Evolutionary conservation across 2,888 invertebrate genomes (phyloP), one percentile per base, ranked within the genome.

Genomic region (Parnassius apollo): DNA sequence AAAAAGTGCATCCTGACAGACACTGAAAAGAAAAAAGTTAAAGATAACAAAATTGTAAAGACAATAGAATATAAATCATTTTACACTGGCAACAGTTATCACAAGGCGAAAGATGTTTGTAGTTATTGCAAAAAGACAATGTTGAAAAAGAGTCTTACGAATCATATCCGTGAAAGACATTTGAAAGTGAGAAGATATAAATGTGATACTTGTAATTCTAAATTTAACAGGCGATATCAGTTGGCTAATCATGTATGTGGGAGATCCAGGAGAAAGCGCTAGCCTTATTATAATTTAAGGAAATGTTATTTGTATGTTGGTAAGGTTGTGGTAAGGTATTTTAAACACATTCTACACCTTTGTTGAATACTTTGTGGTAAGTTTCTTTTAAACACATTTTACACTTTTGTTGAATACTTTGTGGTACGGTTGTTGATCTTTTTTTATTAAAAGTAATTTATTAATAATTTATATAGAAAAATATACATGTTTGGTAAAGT

Each of bases 121-220:
- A 18, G 18, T 2, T 61, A 61, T 25, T 56, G 61, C 44, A 46
- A 46, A 2, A 61, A 56, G 25, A 13, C 50, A 13, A 61, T 61
- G 61, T 46, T 60, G 48, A 57, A 45, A 18, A 57, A 51, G 35
- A 60, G 54, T 42, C 54, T 60, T 13, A 10, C 42, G 10, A 49
- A 25, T 7, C 58, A 54, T 22, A 48, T 58, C 3, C 54, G 49
- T 4, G 58, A 53, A 50, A 59, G 13, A 42, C 62, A 54, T 48
- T 18, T 49, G 9, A 44, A 62, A 8, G n/a, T 22, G 11, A 48
- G 25, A 22, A 13, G 10, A 12, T 57, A 49, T 44, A 49, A 46
- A 11, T 59, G 59, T 10, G n/a, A 59, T 9, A n/a, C 13, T 7
- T 59, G 59, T 25, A 45, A 45, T 2, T 9, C 13, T 25, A 22